Evolutionary conservation across 2,888 invertebrate species (phyloP), one percentile per base, ranked within the genome.

Genomic region (Julus scandinavius): DNA sequence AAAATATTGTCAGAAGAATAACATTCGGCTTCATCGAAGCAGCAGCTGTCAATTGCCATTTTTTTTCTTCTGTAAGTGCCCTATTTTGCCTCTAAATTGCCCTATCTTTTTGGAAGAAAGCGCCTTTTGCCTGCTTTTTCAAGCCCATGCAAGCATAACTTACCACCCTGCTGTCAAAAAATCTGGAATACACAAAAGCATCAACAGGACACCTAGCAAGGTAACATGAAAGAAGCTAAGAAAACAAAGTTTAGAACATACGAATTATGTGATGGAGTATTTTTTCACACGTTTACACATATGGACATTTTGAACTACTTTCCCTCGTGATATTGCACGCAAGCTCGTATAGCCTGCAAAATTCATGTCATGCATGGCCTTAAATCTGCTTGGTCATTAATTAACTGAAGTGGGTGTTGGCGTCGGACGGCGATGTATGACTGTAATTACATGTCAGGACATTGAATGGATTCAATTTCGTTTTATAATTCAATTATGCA

Each of bases 321-420:
- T 29, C 3, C 20, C 72, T 72, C 9, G 29, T 20, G 72, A 7
- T n/a, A n/a, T 29, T 72, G 72, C 72, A 29, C 72, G 72, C 72
- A 72, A 63, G 63, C 63, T 63, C n/a, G 15, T 63, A 6, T 17
- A 63, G 54, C 13, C 54, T 54, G 54, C 54, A 6, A 72, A 20
- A 72, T 72, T 29, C n/a, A 20, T 72, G 20, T n/a, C 72, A 72
- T 72, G 72, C 29, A 72, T 72, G 72, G 29, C 29, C 72, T 72
- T 72, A 72, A 72, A 72, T 72, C 72, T 72, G 72, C 72, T 72
- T 72, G 72, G 72, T 72, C 29, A 72, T 72, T 72, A 72, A 72
- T 72, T 72, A 29, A 72, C 29, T 72, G 29, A 9, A 72, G 72
- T 72, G 72, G 72, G 72, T 72, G 72, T 72, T 72, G 72, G 72